Evolutionary conservation across 2,113 vertebrate genomes (phyloP).

Genomic region (Sinocyclocheilus anophthalmus): DNA sequence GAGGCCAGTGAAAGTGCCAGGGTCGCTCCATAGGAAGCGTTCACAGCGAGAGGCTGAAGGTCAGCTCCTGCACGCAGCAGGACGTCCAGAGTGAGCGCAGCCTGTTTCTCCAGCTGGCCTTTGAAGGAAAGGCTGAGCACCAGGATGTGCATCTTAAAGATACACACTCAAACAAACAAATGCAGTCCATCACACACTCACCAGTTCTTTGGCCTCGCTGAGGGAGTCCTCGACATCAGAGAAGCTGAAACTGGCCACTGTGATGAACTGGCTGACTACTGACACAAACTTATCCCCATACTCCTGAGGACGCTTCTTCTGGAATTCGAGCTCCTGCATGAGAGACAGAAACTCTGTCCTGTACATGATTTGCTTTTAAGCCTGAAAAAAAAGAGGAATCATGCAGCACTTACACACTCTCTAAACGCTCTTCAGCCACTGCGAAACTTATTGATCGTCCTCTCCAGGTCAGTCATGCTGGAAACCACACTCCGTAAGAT

Average conservation of each 20-base stretch:
- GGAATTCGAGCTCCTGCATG: conserved; percentile 90
- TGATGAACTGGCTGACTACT: conserved; percentile 98
- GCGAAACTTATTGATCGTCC: conserved; percentile 90
- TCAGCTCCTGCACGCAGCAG: conserved; percentile 49
- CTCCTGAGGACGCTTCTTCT: conserved; percentile 85
- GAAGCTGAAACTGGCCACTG: conserved; percentile 97
- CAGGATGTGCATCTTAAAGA: conserved; percentile 39
- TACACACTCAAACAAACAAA: conserved; percentile 32
- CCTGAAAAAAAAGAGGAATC: conserved; percentile 14
- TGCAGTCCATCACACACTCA: conserved; percentile 67
- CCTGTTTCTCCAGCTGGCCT: conserved; percentile 57
- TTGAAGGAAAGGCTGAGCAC: conserved; percentile 41
- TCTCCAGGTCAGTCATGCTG: conserved; percentile 98
- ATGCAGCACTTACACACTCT: conserved; percentile 86
- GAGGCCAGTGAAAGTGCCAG: conserved; percentile 43
- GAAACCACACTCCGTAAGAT: not conserved
- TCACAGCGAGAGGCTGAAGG: conserved; percentile 44
- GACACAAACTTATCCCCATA: conserved; percentile 94
- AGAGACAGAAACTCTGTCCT: not conserved
- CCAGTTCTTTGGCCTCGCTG: conserved; percentile 92
- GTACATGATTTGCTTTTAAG: not conserved
- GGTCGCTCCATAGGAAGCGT: conserved; percentile 53
- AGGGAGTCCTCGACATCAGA: conserved; percentile 96
- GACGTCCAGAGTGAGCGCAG: conserved; percentile 23
- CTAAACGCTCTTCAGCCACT: conserved; percentile 90